These are phyloP conservation scores for Caenorhabditis macrosperma DNA, from an alignment of 2,888 invertebrate genomes.

Conservation along the genomic window DNA sequence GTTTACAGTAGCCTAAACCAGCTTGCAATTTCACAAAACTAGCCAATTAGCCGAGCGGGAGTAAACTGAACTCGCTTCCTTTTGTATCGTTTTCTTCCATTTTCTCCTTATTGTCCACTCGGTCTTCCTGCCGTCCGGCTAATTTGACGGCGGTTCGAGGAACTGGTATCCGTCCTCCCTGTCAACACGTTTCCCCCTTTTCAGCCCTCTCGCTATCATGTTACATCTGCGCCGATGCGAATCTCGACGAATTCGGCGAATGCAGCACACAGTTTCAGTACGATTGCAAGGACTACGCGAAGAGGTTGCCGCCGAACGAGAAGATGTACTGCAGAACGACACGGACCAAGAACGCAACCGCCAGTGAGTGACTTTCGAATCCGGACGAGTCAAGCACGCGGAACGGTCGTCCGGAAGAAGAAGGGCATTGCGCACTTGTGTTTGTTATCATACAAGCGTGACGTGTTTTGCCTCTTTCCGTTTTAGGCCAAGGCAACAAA, in stretches of 20 bases:
- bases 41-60: neutral
- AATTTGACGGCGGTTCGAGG: neutral
- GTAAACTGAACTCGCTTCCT: neutral
- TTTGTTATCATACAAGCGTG: slow-evolving; percentile 26
- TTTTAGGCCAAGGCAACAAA: slow-evolving; percentile 17
- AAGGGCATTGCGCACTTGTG: slow-evolving; percentile 35
- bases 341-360: slow-evolving; percentile 62
- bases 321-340: slow-evolving; percentile 75
- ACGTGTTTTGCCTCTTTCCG: neutral
- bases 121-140: neutral
- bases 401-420: slow-evolving; percentile 6
- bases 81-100: neutral
- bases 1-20: neutral
- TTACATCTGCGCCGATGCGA: slow-evolving; percentile 72
- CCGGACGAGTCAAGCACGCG: slow-evolving; percentile 17
- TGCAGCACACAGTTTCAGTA: slow-evolving; percentile 72
- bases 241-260: slow-evolving; percentile 75
- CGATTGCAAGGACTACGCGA: slow-evolving; percentile 68
- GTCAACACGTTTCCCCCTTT: neutral
- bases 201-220: slow-evolving; percentile 64
- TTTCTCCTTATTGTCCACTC: neutral
- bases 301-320: slow-evolving; percentile 61
- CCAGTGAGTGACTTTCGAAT: slow-evolving; percentile 61
- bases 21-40: neutral
- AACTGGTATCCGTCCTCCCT: neutral